Evolutionary conservation across 2,113 vertebrate species (phyloP).

Genomic region (Tachysurus vachellii): DNA sequence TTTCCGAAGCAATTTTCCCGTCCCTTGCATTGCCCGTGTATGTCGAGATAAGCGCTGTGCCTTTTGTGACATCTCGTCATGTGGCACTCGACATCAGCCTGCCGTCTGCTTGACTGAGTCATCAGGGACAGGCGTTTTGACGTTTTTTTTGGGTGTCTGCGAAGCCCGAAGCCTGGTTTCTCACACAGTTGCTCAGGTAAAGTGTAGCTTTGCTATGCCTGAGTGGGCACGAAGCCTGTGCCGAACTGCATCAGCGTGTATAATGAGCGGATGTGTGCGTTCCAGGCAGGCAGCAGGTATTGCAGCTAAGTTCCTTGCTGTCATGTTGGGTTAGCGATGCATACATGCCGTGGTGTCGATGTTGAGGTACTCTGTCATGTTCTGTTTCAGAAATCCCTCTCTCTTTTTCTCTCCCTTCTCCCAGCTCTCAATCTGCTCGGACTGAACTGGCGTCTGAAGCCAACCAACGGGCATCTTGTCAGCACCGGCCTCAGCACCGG

Average conservation of each 20-base stretch:
- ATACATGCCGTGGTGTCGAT: conserved; percentile 28
- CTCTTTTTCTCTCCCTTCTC: conserved; percentile 29
- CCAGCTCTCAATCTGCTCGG: conserved; percentile 88
- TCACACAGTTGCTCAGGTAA: conserved; percentile 35
- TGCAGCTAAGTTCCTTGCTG: conserved; percentile 38
- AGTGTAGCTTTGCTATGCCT: conserved; percentile 43
- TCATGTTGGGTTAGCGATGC: conserved; percentile 33
- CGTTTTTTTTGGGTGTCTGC: neutral
- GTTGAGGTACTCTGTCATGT: conserved; percentile 46
- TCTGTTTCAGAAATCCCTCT: conserved; percentile 37
- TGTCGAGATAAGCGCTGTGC: conserved; percentile 33
- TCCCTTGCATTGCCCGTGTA: conserved; percentile 9
- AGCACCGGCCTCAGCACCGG: conserved; percentile 81
- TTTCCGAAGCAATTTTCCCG: conserved; percentile 36
- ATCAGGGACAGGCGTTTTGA: conserved; percentile 12
- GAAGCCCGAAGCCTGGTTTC: conserved; percentile 36
- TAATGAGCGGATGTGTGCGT: conserved; percentile 39
- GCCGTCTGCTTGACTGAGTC: conserved; percentile 33
- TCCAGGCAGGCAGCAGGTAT: conserved; percentile 29
- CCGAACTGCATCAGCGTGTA: conserved; percentile 17
- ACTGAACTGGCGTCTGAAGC: conserved; percentile 86
- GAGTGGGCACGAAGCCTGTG: conserved; percentile 30
- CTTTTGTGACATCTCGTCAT: conserved; percentile 17
- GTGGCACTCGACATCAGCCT: conserved; percentile 33
- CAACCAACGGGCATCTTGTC: conserved; percentile 83